Base-by-base conservation (phyloP, 2,888 invertebrate species). In the Seladonia tumulorum region DNA sequence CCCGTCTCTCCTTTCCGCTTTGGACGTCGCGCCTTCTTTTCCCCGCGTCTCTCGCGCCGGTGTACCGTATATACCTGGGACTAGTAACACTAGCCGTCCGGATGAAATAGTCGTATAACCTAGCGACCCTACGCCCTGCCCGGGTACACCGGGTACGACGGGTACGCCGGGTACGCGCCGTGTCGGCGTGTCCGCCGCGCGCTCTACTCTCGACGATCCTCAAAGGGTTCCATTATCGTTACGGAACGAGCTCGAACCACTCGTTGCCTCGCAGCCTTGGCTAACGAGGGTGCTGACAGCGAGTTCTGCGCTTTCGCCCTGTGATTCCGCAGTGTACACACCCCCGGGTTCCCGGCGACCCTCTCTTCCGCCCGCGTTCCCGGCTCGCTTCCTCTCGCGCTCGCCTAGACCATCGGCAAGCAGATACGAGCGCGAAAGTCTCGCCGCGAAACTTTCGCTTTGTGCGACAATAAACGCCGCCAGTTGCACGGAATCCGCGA, bases 191-290 rank as follows among this genome's bases (percentile, higher is more conserved):
- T 86, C 90, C 85, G 87, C 68, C 82, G 87, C 79, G 83, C 81
- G 39, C 74, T 74, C 82, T 87, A 83, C 85, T 88, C 90, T 88
- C 90, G 87, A 86, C 87, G 88, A 79, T 83, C 78, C 90, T 91
- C 89, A 91, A 92, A 93, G 92, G 93, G 91, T 92, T 90, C 90
- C 88, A 89, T 92, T 91, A 92, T 91, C 90, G 90, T 91, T 88
- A 90, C 90, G 91, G 87, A 90, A 91, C 90, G 85, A 90, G 88
- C 89, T 86, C 87, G 89, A 81, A 79, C 79, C 88, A 88, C 89
- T 88, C 89, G 88, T 87, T 88, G 86, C 76, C 80, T 90, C 82
- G 85, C 83, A 87, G 86, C 81, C 81, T 81, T 76, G 81, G 78
- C 87, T 90, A 91, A 89, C 91, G 90, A 90, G 90, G 89, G 79